Evolutionary conservation across 1,140 invertebrate species (phyloP).

Genomic region (Cydia strobilella): DNA sequence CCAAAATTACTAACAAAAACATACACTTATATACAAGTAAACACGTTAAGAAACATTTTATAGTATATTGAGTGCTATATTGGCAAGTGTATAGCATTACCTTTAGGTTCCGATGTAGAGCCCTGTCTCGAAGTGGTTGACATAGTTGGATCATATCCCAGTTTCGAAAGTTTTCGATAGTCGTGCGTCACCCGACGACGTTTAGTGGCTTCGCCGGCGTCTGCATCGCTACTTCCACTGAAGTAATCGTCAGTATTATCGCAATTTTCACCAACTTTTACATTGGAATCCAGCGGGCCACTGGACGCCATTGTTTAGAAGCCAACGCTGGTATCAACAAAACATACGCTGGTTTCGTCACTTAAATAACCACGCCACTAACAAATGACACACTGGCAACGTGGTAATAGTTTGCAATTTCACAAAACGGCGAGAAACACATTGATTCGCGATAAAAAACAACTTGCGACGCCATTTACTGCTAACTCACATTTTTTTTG

Average conservation of each 20-base stretch:
- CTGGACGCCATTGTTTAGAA: conserved; percentile 76
- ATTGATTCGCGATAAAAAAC: conserved; percentile 75
- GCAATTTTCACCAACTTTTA: conserved; percentile 74
- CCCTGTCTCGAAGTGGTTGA: conserved; percentile 65
- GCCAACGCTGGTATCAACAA: conserved; percentile 56
- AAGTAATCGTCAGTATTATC: conserved; percentile 57
- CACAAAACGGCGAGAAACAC: conserved; percentile 65
- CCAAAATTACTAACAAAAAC: conserved; percentile 58
- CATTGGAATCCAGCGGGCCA: conserved; percentile 64
- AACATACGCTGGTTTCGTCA: conserved; percentile 56
- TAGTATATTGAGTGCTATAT: background rate
- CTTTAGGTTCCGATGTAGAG: conserved; percentile 63
- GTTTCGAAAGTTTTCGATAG: conserved; percentile 72
- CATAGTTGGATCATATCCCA: conserved; percentile 73
- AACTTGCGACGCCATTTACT: conserved; percentile 79
- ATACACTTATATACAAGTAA: conserved; percentile 25
- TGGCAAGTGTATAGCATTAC: conserved; percentile 45
- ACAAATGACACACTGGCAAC: conserved; percentile 50
- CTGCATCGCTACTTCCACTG: conserved; percentile 53
- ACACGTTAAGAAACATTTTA: conserved; percentile 27
- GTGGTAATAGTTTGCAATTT: conserved; percentile 53
- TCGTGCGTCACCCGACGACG: conserved; percentile 73
- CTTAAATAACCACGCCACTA: conserved; percentile 58
- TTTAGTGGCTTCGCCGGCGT: conserved; percentile 68
- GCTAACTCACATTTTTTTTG: conserved; percentile 68